Conservation (phyloP, 2,888 invertebrate genomes). For the Troides oblongomaculatus region DNA sequence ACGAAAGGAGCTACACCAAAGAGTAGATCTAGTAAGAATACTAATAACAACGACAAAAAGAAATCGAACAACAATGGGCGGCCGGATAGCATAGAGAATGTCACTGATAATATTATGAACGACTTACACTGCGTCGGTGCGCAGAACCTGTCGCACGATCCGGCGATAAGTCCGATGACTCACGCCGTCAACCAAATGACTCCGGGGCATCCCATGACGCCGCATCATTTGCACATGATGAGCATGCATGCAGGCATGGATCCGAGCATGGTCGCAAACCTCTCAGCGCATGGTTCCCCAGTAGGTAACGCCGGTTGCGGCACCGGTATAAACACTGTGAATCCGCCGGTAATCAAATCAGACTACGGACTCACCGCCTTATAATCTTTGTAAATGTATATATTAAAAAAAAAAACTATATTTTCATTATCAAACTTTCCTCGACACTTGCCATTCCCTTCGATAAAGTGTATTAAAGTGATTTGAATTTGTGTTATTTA, state of each 20-base stretch:
- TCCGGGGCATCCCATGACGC: constrained; percentile 78
- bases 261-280: constrained; percentile 72
- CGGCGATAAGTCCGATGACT: constrained; percentile 76
- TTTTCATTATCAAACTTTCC: constrained; percentile 68
- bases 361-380: constrained; percentile 92
- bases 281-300: constrained; percentile 78
- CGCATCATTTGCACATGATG: constrained; percentile 75
- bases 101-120: constrained; percentile 81
- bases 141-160: constrained; percentile 70
- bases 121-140: constrained; percentile 81
- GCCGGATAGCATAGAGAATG: constrained; percentile 83
- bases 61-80: constrained; percentile 77
- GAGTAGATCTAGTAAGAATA: constrained; percentile 83
- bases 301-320: constrained; percentile 74
- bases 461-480: constrained; percentile 74
- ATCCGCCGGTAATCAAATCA: constrained; percentile 86
- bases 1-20: constrained; percentile 81
- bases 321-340: constrained; percentile 60
- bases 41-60: constrained; percentile 78
- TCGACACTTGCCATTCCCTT: constrained; percentile 75
- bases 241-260: constrained; percentile 71
- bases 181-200: constrained; percentile 71
- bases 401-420: constrained; percentile 53
- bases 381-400: constrained; percentile 74
- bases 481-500: constrained; percentile 59